Base-by-base conservation (phyloP, 2,113 vertebrate genomes). In the Upupa epops region DNA sequence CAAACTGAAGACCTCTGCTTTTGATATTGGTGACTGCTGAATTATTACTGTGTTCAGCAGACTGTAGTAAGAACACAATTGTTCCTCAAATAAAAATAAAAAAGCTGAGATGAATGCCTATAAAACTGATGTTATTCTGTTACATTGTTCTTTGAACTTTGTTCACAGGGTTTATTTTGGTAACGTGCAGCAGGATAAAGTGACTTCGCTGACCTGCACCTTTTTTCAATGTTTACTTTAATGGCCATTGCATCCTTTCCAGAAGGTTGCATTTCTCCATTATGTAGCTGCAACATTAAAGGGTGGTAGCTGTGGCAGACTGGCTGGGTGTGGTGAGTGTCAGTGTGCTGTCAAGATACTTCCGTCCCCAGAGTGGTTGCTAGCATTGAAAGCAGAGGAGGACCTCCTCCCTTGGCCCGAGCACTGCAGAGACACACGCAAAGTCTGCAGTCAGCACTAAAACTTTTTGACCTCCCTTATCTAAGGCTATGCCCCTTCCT, bases 381-480 rank as follows among this genome's bases (percentile, higher is more conserved):
- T 85, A 71, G 79, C 56, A 84, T 1, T 40, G 73, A 22, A 59
- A 68, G 80, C 34, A 32, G 75, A 34, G 63, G 59, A 80, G 63
- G 79, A 83, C 72, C 86, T 92, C 89, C 89, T 95, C 88, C 81
- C 92, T 96, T 95, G 91, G 93, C 92, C n/a, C 0, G 5, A 69
- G 54, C 36, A 3, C 74, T 8, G 25, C 73, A 58, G 71, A 87
- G 71, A 87, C 78, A 42, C 82, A 92, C 6, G 58, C 86, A 89
- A 91, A 65, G 76, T 3, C 68, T 86, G 54, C 48, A 71, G 77
- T 28, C 79, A 87, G 66, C 70, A 14, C 73, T 20, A 7, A 26
- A 49, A 79, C 84, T 74, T 63, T 89, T 68, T 65, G 75, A 65
- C 76, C 73, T 66, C 42, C n/a, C 65, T 90, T 93, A 90, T 94